phyloP scores from a whole-genome alignment of 2,797 vertebrate species.

The Octomys mimax region DNA sequence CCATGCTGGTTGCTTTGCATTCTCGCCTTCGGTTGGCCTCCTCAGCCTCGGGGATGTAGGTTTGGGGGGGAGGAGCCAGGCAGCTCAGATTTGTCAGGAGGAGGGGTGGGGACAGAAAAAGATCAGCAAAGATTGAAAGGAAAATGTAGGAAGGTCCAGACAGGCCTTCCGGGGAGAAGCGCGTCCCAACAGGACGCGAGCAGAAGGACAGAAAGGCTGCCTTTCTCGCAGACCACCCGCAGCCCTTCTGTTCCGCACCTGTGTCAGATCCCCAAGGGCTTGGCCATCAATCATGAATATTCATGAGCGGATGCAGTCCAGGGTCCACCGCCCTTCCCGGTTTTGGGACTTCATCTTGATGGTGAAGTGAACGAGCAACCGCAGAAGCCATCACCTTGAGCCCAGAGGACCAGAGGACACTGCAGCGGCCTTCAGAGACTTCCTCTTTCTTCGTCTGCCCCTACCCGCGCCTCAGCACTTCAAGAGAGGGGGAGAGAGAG shows the following conservation, averaged over 20 bases:
- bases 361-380: constrained; percentile 15
- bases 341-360: background rate
- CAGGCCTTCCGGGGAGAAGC: background rate
- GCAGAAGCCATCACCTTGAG: background rate
- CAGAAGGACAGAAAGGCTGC: background rate
- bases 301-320: background rate
- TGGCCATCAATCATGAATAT: background rate
- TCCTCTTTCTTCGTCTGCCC: background rate
- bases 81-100: background rate
- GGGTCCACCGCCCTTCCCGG: background rate
- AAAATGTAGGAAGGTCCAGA: background rate
- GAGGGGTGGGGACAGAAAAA: background rate
- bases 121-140: background rate
- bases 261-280: background rate
- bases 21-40: background rate
- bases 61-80: background rate
- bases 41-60: background rate
- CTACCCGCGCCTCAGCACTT: background rate
- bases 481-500: constrained; percentile 61
- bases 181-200: background rate
- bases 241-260: constrained; percentile 8
- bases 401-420: background rate
- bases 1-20: background rate
- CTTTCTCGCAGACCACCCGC: background rate
- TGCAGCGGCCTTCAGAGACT: constrained; percentile 1